Conservation (phyloP, 2,888 invertebrate genomes). For the Conchocele bisecta region DNA sequence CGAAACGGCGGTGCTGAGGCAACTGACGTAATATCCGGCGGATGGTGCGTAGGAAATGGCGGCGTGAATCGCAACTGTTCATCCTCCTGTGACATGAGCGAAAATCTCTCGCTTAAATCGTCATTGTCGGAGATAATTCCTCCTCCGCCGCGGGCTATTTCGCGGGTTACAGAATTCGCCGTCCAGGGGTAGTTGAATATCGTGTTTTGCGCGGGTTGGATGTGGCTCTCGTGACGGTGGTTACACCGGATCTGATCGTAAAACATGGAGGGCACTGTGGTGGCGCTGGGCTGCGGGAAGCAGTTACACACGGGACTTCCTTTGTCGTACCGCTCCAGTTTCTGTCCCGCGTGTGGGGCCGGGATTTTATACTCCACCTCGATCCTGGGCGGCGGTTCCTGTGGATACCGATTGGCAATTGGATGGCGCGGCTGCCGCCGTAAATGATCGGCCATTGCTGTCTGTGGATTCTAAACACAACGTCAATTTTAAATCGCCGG, state of each 20-base stretch:
- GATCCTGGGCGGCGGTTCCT: constrained; percentile 49
- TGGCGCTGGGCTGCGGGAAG: constrained; percentile 66
- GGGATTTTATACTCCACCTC: constrained; percentile 56
- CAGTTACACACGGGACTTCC: constrained; percentile 65
- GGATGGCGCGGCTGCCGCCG: constrained; percentile 41
- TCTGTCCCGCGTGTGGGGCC: constrained; percentile 19
- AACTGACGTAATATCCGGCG: constrained; percentile 48
- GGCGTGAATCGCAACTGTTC: constrained; percentile 44
- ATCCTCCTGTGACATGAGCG: constrained; percentile 56
- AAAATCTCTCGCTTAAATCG: constrained; percentile 48
- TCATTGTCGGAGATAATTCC: constrained; percentile 30
- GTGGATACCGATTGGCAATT: constrained; percentile 41
- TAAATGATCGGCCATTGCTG: constrained; percentile 10
- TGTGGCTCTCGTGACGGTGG: constrained; percentile 59
- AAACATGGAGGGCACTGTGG: constrained; percentile 70
- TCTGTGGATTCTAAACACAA: too few relatives aligned
- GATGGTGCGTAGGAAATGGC: constrained; percentile 7
- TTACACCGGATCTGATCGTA: constrained; percentile 71
- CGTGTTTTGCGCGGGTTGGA: constrained; percentile 67
- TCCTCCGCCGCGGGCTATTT: neutral
- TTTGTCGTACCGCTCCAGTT: constrained; percentile 24
- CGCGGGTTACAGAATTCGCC: constrained; percentile 58
- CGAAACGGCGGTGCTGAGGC: constrained; percentile 62
- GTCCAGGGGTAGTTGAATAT: constrained; percentile 74
- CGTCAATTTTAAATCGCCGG: too few relatives aligned